These are phyloP conservation scores for Mesochorus sp. DNA, from an alignment of 2,888 invertebrate species.

Conservation along the genomic window DNA sequence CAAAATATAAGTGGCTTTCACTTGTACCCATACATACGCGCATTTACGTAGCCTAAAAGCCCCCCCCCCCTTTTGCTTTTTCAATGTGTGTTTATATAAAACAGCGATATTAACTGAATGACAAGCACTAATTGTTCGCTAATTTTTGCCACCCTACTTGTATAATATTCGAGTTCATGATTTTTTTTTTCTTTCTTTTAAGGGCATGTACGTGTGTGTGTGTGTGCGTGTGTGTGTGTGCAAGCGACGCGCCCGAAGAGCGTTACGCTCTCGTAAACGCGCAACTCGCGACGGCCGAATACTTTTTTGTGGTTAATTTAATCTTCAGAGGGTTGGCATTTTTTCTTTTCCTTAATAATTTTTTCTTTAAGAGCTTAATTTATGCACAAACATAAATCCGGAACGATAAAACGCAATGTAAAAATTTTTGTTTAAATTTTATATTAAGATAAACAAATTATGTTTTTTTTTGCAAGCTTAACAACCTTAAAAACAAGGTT, in stretches of 20 bases:
- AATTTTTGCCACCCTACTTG: slow-evolving; percentile 73
- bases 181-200: slow-evolving; percentile 3
- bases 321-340: too few species aligned
- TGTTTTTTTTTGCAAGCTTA: too few species aligned
- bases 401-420: too few species aligned
- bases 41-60: too few species aligned
- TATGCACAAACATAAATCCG: too few species aligned
- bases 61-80: slow-evolving; percentile 9
- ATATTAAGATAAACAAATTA: too few species aligned
- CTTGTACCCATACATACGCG: background rate
- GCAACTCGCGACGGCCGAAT: slow-evolving; percentile 14
- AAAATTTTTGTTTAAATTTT: too few species aligned
- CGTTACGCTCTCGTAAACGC: too few species aligned
- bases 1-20: slow-evolving; percentile 43
- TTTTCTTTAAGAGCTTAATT: too few species aligned
- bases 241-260: background rate
- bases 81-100: slow-evolving; percentile 74
- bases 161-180: background rate
- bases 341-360: too few species aligned
- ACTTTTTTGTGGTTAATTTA: background rate
- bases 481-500: too few species aligned
- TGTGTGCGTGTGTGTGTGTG: background rate
- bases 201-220: background rate
- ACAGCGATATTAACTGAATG: slow-evolving; percentile 72
- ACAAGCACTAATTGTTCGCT: slow-evolving; percentile 78